Conservation (phyloP, 2,888 invertebrate genomes). For the Philereme transversata region DNA sequence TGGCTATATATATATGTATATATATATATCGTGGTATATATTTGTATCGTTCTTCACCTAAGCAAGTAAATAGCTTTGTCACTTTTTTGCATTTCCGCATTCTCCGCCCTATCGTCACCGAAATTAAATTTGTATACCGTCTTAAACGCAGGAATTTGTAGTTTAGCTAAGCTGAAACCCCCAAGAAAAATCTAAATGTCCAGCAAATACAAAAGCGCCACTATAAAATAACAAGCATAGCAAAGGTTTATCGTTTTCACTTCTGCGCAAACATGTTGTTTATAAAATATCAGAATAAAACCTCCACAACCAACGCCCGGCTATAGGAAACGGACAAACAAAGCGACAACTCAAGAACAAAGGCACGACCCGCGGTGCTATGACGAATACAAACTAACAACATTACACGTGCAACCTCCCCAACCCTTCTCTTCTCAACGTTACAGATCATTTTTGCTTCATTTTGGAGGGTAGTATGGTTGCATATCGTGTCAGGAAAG, state of each 20-base stretch:
- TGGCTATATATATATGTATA: too few relatives aligned
- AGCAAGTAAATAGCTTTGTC: too few relatives aligned
- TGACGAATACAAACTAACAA: conserved; percentile 55
- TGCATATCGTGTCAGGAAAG: conserved; percentile 36
- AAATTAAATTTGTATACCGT: too few relatives aligned
- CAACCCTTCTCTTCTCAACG: conserved; percentile 23
- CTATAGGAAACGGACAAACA: conserved; percentile 59
- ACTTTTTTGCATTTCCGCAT: too few relatives aligned
- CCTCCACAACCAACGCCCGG: conserved; percentile 47
- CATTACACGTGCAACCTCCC: conserved; percentile 31
- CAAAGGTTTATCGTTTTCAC: conserved; percentile 6
- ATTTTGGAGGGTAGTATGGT: conserved; percentile 20
- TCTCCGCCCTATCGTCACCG: too few relatives aligned
- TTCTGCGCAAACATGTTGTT: conserved; percentile 48
- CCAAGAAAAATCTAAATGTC: too few relatives aligned
- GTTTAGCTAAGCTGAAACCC: too few relatives aligned
- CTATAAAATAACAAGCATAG: too few relatives aligned
- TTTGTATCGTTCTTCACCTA: too few relatives aligned
- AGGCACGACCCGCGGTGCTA: conserved; percentile 54
- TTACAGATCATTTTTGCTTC: conserved; percentile 38
- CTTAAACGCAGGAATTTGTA: too few relatives aligned
- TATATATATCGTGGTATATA: too few relatives aligned
- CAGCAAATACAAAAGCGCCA: too few relatives aligned
- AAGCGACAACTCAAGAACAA: conserved; percentile 65
- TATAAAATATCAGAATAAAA: conserved; percentile 58